Evolutionary conservation across 37 sponge, comb jelly and placozoan species (phyloP).

Genomic region (Agelas oroides): DNA sequence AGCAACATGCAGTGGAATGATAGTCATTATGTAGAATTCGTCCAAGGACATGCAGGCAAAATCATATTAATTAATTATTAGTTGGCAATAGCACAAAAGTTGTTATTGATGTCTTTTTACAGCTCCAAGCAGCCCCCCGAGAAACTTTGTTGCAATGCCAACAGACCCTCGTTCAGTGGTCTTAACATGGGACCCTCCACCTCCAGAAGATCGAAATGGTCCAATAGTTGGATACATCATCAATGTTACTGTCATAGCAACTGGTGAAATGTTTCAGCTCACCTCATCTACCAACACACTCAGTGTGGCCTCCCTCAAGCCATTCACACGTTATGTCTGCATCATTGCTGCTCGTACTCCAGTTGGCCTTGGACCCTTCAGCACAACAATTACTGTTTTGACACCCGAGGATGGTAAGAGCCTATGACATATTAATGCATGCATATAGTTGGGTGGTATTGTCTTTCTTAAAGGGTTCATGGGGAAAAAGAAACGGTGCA

Average conservation of each 20-base stretch:
- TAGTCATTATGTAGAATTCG: too few species aligned
- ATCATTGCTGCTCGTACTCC: slow-evolving; percentile 40
- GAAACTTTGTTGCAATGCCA: background rate
- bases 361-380: slow-evolving; percentile 42
- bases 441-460: too few species aligned
- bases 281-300: too few species aligned
- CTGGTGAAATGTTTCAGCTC: too few species aligned
- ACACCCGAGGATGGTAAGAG: slow-evolving; percentile 46
- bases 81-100: too few species aligned
- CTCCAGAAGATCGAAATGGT: slow-evolving; percentile 25
- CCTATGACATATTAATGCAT: too few species aligned
- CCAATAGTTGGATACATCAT: slow-evolving; percentile 15
- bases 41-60: too few species aligned
- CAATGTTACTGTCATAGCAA: background rate
- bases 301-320: background rate
- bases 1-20: too few species aligned
- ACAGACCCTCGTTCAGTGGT: background rate
- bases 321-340: slow-evolving; percentile 35
- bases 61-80: too few species aligned
- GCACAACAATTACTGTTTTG: background rate
- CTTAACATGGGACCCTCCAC: slow-evolving; percentile 28
- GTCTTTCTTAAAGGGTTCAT: too few species aligned
- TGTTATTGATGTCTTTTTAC: too few species aligned
- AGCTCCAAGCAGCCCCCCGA: slow-evolving; percentile 18
- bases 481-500: too few species aligned